Conservation (phyloP, 1,140 invertebrate species). For the Eriosoma lanigerum region DNA sequence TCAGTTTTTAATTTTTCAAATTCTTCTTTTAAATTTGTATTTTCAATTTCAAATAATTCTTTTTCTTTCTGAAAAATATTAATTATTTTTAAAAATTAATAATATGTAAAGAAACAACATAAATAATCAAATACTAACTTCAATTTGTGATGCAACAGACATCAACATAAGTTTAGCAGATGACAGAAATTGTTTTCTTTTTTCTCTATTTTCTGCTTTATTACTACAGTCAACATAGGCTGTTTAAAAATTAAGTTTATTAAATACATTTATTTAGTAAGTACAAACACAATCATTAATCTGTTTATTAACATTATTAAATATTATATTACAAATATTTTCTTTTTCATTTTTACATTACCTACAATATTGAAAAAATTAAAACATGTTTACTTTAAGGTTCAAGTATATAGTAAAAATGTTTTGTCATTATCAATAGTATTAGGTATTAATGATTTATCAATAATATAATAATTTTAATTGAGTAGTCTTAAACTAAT, state of each 20-base stretch:
- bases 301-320: no score
- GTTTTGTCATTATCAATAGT: no score
- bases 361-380: no score
- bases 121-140: conserved; percentile 28
- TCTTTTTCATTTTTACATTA: no score
- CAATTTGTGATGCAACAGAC: conserved; percentile 54
- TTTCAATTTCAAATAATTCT: not conserved
- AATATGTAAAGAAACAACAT: not conserved
- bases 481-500: no score
- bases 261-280: not conserved
- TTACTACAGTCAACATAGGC: not conserved
- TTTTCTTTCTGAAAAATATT: conserved; percentile 30
- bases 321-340: no score
- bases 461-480: no score
- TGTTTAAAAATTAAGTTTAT: not conserved
- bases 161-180: conserved; percentile 55
- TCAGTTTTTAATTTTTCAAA: conserved; percentile 26
- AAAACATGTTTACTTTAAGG: no score
- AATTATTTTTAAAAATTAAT: not conserved
- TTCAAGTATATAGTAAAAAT: no score
- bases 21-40: not conserved
- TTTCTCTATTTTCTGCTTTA: not conserved
- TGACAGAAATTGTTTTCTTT: conserved; percentile 44
- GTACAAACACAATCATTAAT: no score
- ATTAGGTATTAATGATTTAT: no score